Conservation (phyloP, 2,797 vertebrate genomes). For the Lepilemur septentrionalis region DNA sequence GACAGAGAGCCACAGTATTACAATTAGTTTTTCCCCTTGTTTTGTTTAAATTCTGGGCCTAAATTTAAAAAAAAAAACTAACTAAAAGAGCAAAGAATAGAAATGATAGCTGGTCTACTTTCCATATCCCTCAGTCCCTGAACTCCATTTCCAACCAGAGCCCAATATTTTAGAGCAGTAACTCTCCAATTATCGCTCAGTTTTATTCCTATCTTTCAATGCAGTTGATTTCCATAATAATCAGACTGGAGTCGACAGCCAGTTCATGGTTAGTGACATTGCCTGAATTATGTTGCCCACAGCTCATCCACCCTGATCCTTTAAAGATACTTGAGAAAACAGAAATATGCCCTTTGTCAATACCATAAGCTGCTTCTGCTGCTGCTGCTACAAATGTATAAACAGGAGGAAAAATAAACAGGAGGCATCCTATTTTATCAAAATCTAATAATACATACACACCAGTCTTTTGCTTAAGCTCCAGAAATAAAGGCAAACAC, state of each 20-base stretch:
- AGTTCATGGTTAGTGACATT: background rate
- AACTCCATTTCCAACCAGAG: background rate
- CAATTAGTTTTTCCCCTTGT: background rate
- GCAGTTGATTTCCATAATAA: constrained; percentile 47
- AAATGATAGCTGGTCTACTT: background rate
- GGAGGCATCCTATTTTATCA: background rate
- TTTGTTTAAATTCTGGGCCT: background rate
- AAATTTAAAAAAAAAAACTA: background rate
- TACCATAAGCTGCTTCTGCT: background rate
- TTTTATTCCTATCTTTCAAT: constrained; percentile 38
- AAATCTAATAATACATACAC: background rate
- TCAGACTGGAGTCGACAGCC: background rate
- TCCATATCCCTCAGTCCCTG: background rate
- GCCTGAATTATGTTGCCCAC: background rate
- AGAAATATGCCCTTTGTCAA: background rate
- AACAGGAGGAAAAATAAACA: constrained; percentile 29
- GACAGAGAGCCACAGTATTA: background rate
- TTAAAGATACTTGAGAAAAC: constrained; percentile 31
- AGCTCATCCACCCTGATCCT: background rate
- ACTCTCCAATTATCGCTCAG: background rate
- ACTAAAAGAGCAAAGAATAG: background rate
- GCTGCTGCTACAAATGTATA: background rate
- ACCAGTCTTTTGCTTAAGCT: background rate
- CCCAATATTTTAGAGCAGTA: background rate
- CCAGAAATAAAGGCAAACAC: constrained; percentile 27